Evolutionary conservation across 2,113 vertebrate genomes (phyloP).

Genomic region (Paradisaea rubra): DNA sequence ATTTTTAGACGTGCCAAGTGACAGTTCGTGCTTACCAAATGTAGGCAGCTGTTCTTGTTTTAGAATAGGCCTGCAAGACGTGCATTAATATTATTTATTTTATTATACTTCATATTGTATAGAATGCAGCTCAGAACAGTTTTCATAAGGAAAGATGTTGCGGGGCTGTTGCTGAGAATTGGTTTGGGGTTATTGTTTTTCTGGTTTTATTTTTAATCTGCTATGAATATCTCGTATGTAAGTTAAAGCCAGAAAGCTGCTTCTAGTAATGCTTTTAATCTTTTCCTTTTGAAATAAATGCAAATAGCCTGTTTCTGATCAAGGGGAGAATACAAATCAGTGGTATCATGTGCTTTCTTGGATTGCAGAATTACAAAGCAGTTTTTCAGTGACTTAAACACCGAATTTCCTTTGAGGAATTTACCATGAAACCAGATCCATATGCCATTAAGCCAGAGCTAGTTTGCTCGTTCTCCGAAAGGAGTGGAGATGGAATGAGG

Average conservation of each 20-base stretch:
- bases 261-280: background rate
- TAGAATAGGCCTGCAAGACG: background rate
- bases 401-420: background rate
- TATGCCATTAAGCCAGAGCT: background rate
- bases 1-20: slow-evolving; percentile 84
- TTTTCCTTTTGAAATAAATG: background rate
- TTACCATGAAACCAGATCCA: background rate
- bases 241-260: background rate
- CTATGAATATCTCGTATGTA: background rate
- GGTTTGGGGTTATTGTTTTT: background rate
- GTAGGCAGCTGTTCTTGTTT: slow-evolving; percentile 71
- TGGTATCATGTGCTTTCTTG: background rate
- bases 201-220: background rate
- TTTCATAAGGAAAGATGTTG: background rate
- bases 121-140: background rate
- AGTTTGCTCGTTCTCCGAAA: background rate
- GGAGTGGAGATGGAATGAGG: background rate
- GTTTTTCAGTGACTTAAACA: background rate
- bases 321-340: background rate
- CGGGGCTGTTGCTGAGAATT: background rate
- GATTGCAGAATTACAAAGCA: background rate
- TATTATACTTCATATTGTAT: background rate
- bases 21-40: slow-evolving; percentile 74
- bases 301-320: background rate
- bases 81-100: background rate